These are phyloP conservation scores for Hydrophis major DNA, from an alignment of 2,797 vertebrate species.

Conservation along the genomic window DNA sequence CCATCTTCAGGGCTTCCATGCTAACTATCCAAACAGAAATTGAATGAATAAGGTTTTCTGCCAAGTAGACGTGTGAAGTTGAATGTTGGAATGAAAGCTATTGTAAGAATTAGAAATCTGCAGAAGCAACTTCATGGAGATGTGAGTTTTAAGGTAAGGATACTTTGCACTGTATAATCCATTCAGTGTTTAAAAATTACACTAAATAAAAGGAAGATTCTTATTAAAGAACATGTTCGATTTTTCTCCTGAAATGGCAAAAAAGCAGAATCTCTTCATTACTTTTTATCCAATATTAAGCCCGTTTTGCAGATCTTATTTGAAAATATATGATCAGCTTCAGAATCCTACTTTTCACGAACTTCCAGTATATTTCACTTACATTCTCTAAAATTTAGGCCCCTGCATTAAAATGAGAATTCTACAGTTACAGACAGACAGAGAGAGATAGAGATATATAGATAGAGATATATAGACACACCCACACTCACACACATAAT, in stretches of 20 bases:
- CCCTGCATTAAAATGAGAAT: not conserved
- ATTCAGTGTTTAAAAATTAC: not conserved
- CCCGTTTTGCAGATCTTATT: not conserved
- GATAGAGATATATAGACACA: not conserved
- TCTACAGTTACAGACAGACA: conserved; percentile 37
- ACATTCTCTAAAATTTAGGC: not conserved
- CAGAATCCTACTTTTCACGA: conserved; percentile 5
- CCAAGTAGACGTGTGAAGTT: not conserved
- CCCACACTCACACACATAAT: conserved; percentile 7
- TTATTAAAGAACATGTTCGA: not conserved
- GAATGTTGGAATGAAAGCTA: not conserved
- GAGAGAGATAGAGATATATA: too few relatives aligned
- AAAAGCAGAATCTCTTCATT: not conserved
- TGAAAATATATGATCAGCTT: not conserved
- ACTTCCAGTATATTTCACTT: conserved; percentile 14
- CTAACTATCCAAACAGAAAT: not conserved
- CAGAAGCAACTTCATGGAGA: not conserved
- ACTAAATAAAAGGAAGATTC: not conserved
- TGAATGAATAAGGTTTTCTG: not conserved
- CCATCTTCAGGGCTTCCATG: not conserved
- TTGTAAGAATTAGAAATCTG: not conserved
- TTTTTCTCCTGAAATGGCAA: not conserved
- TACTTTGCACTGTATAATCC: not conserved
- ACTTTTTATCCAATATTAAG: not conserved
- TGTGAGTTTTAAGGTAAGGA: not conserved